Base-by-base conservation (phyloP, 2,888 invertebrate genomes). In the Macrophya annulata region DNA sequence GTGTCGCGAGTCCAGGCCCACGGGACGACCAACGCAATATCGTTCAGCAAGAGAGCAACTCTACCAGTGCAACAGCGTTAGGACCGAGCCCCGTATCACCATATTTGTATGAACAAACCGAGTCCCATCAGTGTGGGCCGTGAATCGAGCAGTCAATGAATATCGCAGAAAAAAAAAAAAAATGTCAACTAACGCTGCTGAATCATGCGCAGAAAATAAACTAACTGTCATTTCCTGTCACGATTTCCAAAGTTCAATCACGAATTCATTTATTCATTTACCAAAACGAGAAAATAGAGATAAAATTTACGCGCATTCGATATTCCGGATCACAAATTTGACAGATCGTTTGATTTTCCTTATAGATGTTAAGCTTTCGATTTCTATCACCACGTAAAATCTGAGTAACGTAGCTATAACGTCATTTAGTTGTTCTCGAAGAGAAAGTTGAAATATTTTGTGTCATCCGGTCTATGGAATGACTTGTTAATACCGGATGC, bases 21-120 rank as follows among this genome's bases (percentile, higher is more conserved):
- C 81, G 81, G 81, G 45, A 59, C 81, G 81, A 81, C 81, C 81
- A 81, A 81, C 81, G 81, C 81, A 81, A 81, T 81, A 81, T 81
- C 81, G 81, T 62, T 81, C 81, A 62, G 17, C 55, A 55, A 31
- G 45, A 40, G 74, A 74, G 74, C 68, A 68, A 17, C 68, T 68
- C 37, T 68, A 37, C 68, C 37, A 8, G 31, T 68, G 68, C 68
- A 68, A 37, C 12, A 25, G 31, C 37, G 31, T 25, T 68, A 68
- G 68, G 68, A 68, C 68, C 68, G 37, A 68, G 68, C 59, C 62
- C 62, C 65, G 77, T 25, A 81, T 81, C 81, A 45, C 81, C 81
- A 45, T 81, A 43, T 81, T 81, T 62, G 81, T 77, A 25, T 37
- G n/a, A 77, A 77, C 77, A 45, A 43, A 45, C 43, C 45, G 17